Base-by-base conservation (phyloP, 37 sponge, comb jelly and placozoan species). In the Chondrilla cf. caribensis region DNA sequence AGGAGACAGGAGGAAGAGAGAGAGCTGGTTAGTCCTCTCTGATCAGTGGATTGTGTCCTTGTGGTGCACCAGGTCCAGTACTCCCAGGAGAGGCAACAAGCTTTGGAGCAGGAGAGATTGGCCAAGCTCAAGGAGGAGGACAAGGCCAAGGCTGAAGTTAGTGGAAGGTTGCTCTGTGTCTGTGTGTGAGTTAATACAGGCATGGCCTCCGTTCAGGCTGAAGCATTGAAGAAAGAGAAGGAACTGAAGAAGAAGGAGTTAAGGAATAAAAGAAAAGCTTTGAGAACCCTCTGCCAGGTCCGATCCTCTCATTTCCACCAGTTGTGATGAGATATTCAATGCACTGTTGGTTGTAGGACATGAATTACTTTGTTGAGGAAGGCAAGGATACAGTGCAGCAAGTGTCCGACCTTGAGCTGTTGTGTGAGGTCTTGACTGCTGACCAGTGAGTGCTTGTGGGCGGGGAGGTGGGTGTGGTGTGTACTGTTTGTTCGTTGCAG, bases 201-300 rank as follows among this genome's bases (percentile, higher is more conserved):
- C n/a, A n/a, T n/a, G 68, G 19, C 51, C 0, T 41, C n/a, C 19
- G 2, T 83, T 43, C 38, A 85, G 81, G 82, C 85, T 14, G 90
- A 82, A 22, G 82, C 78, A 18, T 82, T 75, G 29, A 85, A 81
- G 68, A 81, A 81, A 72, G 95, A 94, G 79, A 83, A 84, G 58
- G 90, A 92, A 81, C 71, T 66, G 32, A 31, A 59, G n/a, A 94
- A 92, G 62, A 94, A 92, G 33, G 80, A 58, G 0, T 41, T 97
- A 37, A 89, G 82, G 71, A 89, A 62, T 41, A 92, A 90, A 71
- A 85, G 95, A 35, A 97, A 97, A 77, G 51, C 64, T 3, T 80
- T 97, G 11, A 71, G 93, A 82, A 65, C 82, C 38, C 75, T 83
- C 9, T 91, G 92, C 64, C 84, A 88, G 58, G 93, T 93, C 17